Conservation (phyloP, 2,888 invertebrate species). For the Matsumyia berberina region DNA sequence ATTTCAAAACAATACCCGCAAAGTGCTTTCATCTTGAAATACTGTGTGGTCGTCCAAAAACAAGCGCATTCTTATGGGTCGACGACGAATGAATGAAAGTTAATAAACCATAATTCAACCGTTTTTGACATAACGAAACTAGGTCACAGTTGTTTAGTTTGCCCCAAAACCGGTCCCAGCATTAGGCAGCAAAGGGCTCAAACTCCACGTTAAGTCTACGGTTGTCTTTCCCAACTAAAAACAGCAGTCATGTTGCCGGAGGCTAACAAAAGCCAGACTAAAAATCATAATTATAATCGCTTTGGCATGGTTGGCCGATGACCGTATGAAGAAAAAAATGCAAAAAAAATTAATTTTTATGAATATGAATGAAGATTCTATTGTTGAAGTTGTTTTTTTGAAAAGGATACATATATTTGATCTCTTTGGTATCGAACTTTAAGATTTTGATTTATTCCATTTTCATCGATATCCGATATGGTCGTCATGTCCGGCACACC, state of each 20-base stretch:
- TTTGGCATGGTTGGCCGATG: neutral
- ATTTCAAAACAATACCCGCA: constrained; percentile 32
- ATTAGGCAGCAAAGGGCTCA: constrained; percentile 1
- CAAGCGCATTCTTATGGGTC: constrained; percentile 40
- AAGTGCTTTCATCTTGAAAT: constrained; percentile 23
- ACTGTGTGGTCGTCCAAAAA: constrained; percentile 1
- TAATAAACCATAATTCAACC: constrained; percentile 49
- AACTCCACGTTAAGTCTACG: neutral
- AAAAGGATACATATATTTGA: constrained; percentile 96
- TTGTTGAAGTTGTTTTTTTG: constrained; percentile 53
- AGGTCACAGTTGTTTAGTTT: constrained; percentile 24
- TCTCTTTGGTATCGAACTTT: constrained; percentile 92
- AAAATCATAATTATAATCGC: constrained; percentile 8
- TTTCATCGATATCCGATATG: constrained; percentile 95
- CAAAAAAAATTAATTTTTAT: constrained; percentile 10
- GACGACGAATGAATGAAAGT: constrained; percentile 49
- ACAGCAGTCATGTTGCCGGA: neutral
- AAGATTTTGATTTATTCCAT: constrained; percentile 94
- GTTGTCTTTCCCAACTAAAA: neutral
- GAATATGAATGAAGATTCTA: constrained; percentile 13
- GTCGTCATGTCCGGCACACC: constrained; percentile 96
- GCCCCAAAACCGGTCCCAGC: constrained; percentile 1
- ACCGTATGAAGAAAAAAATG: neutral
- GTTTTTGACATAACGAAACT: constrained; percentile 41
- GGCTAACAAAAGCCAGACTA: constrained; percentile 3